phyloP scores from a whole-genome alignment of 1,140 invertebrate species.

The Nomia melanderi region DNA sequence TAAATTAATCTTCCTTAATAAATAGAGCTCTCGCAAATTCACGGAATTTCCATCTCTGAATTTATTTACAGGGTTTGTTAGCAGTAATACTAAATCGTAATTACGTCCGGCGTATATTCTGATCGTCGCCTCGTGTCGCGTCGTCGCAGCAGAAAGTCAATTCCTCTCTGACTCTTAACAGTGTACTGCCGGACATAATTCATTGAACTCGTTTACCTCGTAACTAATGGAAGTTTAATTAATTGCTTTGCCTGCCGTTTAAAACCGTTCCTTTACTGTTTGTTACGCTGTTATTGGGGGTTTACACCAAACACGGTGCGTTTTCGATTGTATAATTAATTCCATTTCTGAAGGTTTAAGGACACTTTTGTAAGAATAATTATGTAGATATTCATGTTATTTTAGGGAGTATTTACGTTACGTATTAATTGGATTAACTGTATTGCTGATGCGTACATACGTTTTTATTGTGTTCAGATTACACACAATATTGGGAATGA shows the following conservation, averaged over 20 bases:
- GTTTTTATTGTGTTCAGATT: too few species aligned
- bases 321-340: too few species aligned
- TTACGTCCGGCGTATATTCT: constrained; percentile 66
- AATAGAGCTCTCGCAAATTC: constrained; percentile 17
- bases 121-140: constrained; percentile 16
- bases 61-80: constrained; percentile 53
- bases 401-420: too few species aligned
- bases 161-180: constrained; percentile 13
- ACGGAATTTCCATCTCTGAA: constrained; percentile 28
- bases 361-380: too few species aligned
- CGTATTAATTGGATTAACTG: too few species aligned
- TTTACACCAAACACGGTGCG: too few species aligned
- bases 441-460: too few species aligned
- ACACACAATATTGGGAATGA: too few species aligned
- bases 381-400: too few species aligned
- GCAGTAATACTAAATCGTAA: constrained; percentile 63
- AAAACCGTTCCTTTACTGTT: neutral
- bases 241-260: constrained; percentile 68
- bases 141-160: constrained; percentile 17
- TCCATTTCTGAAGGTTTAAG: too few species aligned
- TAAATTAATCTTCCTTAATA: constrained; percentile 21
- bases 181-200: constrained; percentile 69
- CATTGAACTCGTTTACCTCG: constrained; percentile 68
- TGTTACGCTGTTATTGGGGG: too few species aligned
- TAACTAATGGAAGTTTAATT: constrained; percentile 76